Conservation (phyloP, 2,888 invertebrate genomes). For the Chrysina gloriosa region DNA sequence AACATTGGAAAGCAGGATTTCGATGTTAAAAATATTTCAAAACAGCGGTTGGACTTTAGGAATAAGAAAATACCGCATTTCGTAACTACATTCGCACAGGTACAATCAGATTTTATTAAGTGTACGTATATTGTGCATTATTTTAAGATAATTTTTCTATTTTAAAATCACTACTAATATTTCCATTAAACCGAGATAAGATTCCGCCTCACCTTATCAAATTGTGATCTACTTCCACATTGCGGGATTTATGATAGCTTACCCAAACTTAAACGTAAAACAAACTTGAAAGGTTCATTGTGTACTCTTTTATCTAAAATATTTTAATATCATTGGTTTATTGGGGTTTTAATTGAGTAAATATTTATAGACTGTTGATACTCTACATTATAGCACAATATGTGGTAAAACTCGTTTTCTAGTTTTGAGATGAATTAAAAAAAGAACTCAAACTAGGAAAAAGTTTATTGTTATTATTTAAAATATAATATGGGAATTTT, state of each 20-base stretch:
- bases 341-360: not conserved
- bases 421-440: no score
- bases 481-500: no score
- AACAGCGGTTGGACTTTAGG: slow-evolving; percentile 73
- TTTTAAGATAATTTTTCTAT: not conserved
- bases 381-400: no score
- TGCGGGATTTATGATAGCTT: no score
- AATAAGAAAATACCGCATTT: slow-evolving; percentile 82
- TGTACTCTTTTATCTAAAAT: slow-evolving; percentile 23
- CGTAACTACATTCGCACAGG: slow-evolving; percentile 86
- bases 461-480: no score
- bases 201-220: no score
- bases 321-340: not conserved
- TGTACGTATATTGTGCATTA: not conserved
- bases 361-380: not conserved
- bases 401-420: no score
- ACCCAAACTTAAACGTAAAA: not conserved
- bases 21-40: slow-evolving; percentile 53
- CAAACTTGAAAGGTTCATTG: no score
- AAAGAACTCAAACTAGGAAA: no score
- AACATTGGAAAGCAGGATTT: slow-evolving; percentile 33
- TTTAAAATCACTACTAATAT: no score
- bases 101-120: slow-evolving; percentile 59
- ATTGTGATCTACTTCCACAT: no score
- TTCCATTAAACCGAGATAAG: no score